Evolutionary conservation across 2,888 invertebrate species (phyloP).

Genomic region (Lepidocyrtinus sp.): DNA sequence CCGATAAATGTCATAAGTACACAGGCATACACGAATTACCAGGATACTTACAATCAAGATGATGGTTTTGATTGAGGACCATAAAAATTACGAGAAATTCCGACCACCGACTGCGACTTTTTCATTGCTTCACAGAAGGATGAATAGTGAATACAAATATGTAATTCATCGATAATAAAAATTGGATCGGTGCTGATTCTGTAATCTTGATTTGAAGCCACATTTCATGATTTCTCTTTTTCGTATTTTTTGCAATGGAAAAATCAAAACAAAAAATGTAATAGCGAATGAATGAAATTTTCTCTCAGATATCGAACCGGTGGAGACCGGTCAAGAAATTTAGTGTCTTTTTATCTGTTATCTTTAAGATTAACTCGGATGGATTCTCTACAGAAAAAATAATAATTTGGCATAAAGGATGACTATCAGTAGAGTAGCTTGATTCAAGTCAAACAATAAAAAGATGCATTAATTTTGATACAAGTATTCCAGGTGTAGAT

Average conservation of each 20-base stretch:
- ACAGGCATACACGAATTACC: not conserved
- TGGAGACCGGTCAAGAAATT: not conserved
- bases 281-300: not conserved
- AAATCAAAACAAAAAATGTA: not conserved
- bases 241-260: not conserved
- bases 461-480: no score
- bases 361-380: no score
- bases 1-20: not conserved
- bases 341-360: no score
- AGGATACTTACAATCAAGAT: not conserved
- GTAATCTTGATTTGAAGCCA: no score
- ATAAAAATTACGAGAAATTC: not conserved
- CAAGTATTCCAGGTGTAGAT: no score
- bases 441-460: no score
- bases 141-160: no score
- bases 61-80: not conserved
- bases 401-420: no score
- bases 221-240: not conserved
- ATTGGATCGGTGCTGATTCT: not conserved
- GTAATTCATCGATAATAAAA: no score
- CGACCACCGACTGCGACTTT: not conserved
- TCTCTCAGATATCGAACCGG: conserved; percentile 1
- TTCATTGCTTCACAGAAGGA: no score
- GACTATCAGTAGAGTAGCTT: no score
- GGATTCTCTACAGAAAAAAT: no score